Evolutionary conservation across 2,888 invertebrate species (phyloP).

Genomic region (Tenodera sinensis): DNA sequence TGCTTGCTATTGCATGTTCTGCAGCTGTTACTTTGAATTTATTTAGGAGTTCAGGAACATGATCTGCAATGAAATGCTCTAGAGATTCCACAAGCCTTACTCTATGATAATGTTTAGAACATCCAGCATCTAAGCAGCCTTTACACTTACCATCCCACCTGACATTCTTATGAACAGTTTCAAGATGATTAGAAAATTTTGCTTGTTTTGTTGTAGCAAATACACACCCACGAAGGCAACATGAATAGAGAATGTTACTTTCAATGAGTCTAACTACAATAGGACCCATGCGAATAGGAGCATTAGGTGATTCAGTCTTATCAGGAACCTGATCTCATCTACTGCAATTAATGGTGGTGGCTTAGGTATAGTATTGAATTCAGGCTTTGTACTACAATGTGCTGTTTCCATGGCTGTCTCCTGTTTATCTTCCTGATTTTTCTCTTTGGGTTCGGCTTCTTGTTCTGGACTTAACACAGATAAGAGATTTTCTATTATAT

Average conservation of each 20-base stretch:
- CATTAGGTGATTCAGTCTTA: background rate
- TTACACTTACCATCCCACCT: slow-evolving; percentile 25
- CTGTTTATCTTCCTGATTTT: background rate
- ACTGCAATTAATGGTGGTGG: background rate
- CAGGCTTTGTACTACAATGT: background rate
- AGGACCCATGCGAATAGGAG: background rate
- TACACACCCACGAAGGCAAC: slow-evolving; percentile 15
- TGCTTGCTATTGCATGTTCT: background rate
- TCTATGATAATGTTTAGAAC: background rate
- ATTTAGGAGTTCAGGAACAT: background rate
- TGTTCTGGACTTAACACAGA: background rate
- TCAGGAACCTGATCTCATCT: background rate
- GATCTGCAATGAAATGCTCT: background rate
- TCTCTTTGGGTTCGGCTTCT: background rate
- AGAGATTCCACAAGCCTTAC: background rate
- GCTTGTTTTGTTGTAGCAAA: background rate
- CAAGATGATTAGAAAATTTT: slow-evolving; percentile 10
- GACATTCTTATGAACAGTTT: background rate
- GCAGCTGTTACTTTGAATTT: background rate
- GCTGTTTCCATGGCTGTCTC: background rate
- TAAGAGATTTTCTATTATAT: background rate
- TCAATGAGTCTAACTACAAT: background rate
- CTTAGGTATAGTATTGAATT: background rate
- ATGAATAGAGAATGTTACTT: background rate
- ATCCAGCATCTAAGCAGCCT: background rate